Conservation (phyloP, 1,140 invertebrate species). For the Zelostemma sp. region DNA sequence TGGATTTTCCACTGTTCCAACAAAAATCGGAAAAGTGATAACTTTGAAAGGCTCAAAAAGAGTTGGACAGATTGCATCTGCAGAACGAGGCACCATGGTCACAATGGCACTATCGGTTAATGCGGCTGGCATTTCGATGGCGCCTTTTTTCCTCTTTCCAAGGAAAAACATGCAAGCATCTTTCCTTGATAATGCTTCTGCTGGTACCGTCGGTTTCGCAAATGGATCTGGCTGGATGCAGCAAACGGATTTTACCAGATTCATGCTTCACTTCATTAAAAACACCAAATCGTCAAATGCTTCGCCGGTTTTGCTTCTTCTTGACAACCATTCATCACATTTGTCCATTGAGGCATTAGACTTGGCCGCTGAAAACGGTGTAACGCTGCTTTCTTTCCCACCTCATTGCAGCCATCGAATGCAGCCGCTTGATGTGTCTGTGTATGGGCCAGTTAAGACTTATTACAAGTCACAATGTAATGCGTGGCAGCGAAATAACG, state of each 20-base stretch:
- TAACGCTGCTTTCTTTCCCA: constrained; percentile 43
- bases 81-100: constrained; percentile 43
- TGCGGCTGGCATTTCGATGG: constrained; percentile 55
- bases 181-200: constrained; percentile 59
- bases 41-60: constrained; percentile 33
- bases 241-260: constrained; percentile 45
- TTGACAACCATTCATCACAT: constrained; percentile 63
- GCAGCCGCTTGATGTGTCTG: constrained; percentile 53
- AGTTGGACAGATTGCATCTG: constrained; percentile 32
- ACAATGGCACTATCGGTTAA: constrained; percentile 46
- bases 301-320: constrained; percentile 57
- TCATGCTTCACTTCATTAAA: constrained; percentile 64
- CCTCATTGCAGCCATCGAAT: constrained; percentile 45
- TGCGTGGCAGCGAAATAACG: too few species aligned
- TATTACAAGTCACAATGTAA: too few species aligned
- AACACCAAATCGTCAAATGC: constrained; percentile 53
- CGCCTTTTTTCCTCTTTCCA: constrained; percentile 58
- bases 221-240: constrained; percentile 55
- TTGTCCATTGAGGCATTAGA: constrained; percentile 37
- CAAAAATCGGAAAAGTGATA: neutral
- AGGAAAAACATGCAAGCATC: constrained; percentile 56
- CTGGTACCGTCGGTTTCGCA: constrained; percentile 58
- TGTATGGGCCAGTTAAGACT: constrained; percentile 60
- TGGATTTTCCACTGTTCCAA: neutral
- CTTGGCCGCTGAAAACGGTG: constrained; percentile 35